These are phyloP conservation scores for Lasioglossum leucozonium DNA, from an alignment of 2,888 invertebrate genomes.

Conservation along the genomic window DNA sequence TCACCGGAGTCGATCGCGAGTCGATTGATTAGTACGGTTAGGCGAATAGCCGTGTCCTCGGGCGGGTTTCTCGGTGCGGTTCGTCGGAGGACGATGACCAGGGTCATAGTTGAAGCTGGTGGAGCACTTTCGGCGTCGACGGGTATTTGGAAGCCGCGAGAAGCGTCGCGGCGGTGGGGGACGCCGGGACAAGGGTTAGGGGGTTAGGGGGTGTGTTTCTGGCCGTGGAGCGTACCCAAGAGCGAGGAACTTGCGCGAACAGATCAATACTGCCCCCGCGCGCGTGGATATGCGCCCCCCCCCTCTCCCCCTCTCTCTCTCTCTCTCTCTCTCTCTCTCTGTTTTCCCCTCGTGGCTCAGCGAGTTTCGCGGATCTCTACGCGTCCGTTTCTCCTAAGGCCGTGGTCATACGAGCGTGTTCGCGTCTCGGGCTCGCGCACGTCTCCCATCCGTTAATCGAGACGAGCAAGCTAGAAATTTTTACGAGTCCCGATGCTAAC, in stretches of 20 bases:
- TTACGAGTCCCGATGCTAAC: no score
- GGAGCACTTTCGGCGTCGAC: slow-evolving; percentile 54
- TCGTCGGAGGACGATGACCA: slow-evolving; percentile 46
- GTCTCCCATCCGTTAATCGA: background rate
- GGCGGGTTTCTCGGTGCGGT: background rate
- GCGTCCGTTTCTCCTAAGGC: slow-evolving; percentile 19
- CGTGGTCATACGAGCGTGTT: background rate
- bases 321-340: no score
- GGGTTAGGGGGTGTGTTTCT: slow-evolving; percentile 35
- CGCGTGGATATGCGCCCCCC: slow-evolving; percentile 77
- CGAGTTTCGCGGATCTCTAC: slow-evolving; percentile 10
- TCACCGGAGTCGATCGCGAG: background rate
- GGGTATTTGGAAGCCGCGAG: slow-evolving; percentile 38
- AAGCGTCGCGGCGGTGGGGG: background rate
- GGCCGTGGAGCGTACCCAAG: slow-evolving; percentile 66
- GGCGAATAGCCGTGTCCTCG: background rate
- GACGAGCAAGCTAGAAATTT: background rate
- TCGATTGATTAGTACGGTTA: background rate
- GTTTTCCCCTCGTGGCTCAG: slow-evolving; percentile 1
- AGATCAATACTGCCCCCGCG: slow-evolving; percentile 80
- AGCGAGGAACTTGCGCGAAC: slow-evolving; percentile 80
- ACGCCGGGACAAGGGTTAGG: slow-evolving; percentile 10
- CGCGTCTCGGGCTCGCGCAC: background rate
- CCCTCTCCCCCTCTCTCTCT: no score
- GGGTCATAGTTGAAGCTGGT: slow-evolving; percentile 46